Evolutionary conservation across 2,113 vertebrate genomes (phyloP).

Genomic region (Hoplias malabaricus): DNA sequence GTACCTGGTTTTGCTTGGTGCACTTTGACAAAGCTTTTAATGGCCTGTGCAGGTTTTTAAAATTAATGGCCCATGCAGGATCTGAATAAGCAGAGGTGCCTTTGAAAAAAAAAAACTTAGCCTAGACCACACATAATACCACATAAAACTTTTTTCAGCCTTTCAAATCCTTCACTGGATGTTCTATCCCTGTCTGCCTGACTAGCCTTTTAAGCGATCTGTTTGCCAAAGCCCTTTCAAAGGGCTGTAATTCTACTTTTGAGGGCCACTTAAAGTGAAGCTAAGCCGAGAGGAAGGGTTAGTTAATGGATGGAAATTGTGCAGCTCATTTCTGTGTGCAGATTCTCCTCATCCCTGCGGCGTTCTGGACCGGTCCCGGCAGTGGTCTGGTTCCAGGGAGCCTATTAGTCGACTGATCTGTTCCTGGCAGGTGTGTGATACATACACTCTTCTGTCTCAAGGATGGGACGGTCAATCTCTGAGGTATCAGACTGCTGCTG

Average conservation of each 20-base stretch:
- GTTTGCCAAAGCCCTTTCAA: slow-evolving; percentile 22
- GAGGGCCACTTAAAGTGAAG: slow-evolving; percentile 17
- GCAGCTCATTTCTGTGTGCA: slow-evolving; percentile 10
- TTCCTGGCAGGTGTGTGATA: slow-evolving; percentile 39
- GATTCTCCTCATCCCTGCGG: slow-evolving; percentile 14
- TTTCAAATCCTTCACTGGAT: slow-evolving; percentile 13
- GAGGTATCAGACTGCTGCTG: slow-evolving; percentile 16
- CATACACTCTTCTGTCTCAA: slow-evolving; percentile 25
- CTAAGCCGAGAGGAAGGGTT: neutral
- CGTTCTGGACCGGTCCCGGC: neutral
- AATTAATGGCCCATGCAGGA: too few relatives aligned
- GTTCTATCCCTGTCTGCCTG: neutral
- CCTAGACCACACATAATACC: slow-evolving; percentile 13
- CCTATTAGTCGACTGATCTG: slow-evolving; percentile 48
- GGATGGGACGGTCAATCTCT: slow-evolving; percentile 35
- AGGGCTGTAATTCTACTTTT: slow-evolving; percentile 9
- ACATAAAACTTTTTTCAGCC: slow-evolving; percentile 17
- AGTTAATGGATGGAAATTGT: slow-evolving; percentile 23
- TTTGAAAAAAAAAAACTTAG: too few relatives aligned
- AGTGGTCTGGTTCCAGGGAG: slow-evolving; percentile 34
- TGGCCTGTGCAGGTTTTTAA: too few relatives aligned
- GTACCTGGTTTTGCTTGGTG: neutral
- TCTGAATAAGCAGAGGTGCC: neutral
- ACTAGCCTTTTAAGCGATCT: slow-evolving; percentile 16
- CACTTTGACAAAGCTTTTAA: neutral